phyloP scores from a whole-genome alignment of 2,113 vertebrate genomes.

The Spilogale gracilis region DNA sequence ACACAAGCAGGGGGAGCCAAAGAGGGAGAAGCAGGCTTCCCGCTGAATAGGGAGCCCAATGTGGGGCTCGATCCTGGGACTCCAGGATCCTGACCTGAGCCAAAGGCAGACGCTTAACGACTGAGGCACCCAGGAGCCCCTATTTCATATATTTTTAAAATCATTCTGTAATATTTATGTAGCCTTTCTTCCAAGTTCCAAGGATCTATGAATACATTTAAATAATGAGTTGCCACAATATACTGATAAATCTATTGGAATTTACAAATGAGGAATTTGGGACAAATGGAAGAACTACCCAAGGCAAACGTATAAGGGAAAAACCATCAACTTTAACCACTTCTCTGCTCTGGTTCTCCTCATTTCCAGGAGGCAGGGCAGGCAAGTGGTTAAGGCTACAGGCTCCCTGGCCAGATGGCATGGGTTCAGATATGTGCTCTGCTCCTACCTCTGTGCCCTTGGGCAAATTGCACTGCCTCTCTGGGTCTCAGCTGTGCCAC shows the following conservation, averaged over 20 bases:
- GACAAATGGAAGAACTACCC: neutral
- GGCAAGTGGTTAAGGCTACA: neutral
- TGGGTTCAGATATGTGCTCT: neutral
- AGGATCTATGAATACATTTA: slow-evolving; percentile 68
- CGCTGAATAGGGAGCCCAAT: too few relatives aligned
- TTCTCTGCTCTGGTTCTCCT: neutral
- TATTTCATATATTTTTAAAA: slow-evolving; percentile 63
- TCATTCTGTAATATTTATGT: slow-evolving; percentile 63
- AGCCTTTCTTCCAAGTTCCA: slow-evolving; percentile 66
- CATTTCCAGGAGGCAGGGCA: neutral
- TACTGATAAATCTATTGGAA: slow-evolving; percentile 18
- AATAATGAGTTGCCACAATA: slow-evolving; percentile 50
- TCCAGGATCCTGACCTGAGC: too few relatives aligned
- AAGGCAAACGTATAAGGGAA: neutral
- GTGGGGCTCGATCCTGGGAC: too few relatives aligned
- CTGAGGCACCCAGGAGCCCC: too few relatives aligned
- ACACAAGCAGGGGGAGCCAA: too few relatives aligned
- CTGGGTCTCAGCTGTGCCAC: neutral
- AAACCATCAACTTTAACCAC: neutral
- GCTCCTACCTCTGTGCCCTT: neutral
- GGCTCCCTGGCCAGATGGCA: neutral
- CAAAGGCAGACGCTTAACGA: too few relatives aligned
- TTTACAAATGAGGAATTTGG: slow-evolving; percentile 45
- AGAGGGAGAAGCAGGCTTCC: too few relatives aligned
- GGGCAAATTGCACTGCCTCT: neutral